Conservation (phyloP, 1,140 invertebrate genomes). For the Nymphalis io region DNA sequence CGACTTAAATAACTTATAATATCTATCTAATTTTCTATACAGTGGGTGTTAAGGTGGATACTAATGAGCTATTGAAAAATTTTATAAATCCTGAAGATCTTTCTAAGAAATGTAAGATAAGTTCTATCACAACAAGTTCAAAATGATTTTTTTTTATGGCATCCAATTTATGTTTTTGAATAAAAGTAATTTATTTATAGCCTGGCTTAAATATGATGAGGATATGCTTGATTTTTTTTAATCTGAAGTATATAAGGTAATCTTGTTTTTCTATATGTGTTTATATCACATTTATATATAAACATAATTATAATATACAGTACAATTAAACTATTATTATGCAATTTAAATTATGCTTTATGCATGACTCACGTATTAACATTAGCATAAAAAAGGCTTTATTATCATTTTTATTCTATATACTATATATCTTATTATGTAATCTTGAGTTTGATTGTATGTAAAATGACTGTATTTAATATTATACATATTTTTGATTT, state of each 20-base stretch:
- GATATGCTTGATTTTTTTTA: background rate
- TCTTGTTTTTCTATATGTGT: background rate
- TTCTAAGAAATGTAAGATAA: conserved; percentile 33
- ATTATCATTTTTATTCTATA: no score
- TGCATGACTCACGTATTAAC: no score
- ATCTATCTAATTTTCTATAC: conserved; percentile 38
- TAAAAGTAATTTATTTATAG: background rate
- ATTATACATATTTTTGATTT: background rate
- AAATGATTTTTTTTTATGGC: background rate
- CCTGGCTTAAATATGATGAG: background rate
- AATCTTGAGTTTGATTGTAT: no score
- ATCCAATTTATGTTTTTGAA: background rate
- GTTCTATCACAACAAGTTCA: background rate
- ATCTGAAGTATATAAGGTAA: conserved; percentile 2
- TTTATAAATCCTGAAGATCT: conserved; percentile 22
- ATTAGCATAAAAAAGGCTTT: no score
- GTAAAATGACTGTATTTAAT: background rate
- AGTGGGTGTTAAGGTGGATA: conserved; percentile 80
- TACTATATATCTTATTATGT: no score
- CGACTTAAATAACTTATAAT: background rate
- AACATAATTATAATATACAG: no score
- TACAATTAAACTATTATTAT: no score
- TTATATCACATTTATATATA: no score
- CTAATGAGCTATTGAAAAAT: conserved; percentile 85
- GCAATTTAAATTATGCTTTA: no score